These are phyloP conservation scores for Silvanus unidentatus DNA, from an alignment of 2,888 invertebrate genomes.

Conservation along the genomic window DNA sequence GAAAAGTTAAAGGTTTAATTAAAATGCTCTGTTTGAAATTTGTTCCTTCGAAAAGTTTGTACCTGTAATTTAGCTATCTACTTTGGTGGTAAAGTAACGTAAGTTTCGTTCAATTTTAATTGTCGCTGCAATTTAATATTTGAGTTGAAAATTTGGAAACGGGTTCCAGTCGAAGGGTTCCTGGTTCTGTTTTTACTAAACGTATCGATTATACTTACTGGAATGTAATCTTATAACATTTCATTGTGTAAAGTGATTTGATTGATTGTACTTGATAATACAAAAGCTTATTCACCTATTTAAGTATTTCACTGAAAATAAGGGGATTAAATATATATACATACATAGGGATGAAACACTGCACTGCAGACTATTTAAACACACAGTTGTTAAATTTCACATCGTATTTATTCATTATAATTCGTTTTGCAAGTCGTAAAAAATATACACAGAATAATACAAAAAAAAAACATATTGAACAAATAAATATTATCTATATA, in stretches of 20 bases:
- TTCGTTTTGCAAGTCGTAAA: conserved; percentile 45
- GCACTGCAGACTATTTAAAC: neutral
- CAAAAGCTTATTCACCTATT: no score
- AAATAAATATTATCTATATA: conserved; percentile 48
- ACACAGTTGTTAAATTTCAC: conserved; percentile 36
- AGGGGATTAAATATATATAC: no score
- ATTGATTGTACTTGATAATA: no score
- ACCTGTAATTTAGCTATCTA: conserved; percentile 13
- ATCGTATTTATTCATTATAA: conserved; percentile 44
- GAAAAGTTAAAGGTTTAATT: neutral
- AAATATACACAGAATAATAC: conserved; percentile 48
- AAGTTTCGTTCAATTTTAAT: neutral
- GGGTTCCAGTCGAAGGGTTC: no score
- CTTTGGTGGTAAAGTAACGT: conserved; percentile 3
- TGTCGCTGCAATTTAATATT: neutral
- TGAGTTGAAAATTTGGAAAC: no score
- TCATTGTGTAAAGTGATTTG: no score
- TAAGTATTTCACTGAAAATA: no score
- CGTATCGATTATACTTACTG: no score
- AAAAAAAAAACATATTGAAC: conserved; percentile 43
- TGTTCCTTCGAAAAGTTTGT: conserved; percentile 10
- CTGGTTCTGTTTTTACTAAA: no score
- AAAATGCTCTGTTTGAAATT: neutral
- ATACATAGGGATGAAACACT: conserved; percentile 2
- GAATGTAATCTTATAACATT: no score